A percentile compares a stretch with the other conserved stretches of the same genome.
These are phyloP conservation scores for Sinodicranocentrus sp. DNA, from an alignment of 2,888 invertebrate genomes.

Conservation along the genomic window DNA sequence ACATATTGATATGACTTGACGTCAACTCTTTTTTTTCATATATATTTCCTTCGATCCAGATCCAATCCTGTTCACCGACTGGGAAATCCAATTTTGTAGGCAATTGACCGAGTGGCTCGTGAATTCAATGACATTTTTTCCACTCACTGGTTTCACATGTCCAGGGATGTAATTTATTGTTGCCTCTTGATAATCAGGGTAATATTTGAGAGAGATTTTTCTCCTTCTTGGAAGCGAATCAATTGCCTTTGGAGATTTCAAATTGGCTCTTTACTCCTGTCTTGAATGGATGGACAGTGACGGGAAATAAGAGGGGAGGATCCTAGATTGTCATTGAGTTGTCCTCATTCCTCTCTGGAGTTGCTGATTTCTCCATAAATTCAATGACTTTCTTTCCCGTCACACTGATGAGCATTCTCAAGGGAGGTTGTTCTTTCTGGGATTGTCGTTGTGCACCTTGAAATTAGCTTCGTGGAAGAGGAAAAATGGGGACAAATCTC, in stretches of 20 bases:
- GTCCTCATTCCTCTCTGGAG: no score
- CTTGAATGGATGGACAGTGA: no score
- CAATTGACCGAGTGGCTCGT: constrained; percentile 62
- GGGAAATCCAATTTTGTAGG: constrained; percentile 13
- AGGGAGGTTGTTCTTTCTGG: constrained; percentile 46
- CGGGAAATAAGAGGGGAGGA: no score
- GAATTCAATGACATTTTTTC: background rate
- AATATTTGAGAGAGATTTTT: no score
- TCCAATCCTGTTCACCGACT: constrained; percentile 27
- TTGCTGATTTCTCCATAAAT: constrained; percentile 25
- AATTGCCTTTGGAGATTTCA: background rate
- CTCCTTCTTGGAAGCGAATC: no score
- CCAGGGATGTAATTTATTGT: no score
- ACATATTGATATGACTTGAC: background rate
- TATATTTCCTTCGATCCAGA: constrained; percentile 24
- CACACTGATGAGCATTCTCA: constrained; percentile 74
- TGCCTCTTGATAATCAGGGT: no score
- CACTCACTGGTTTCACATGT: background rate
- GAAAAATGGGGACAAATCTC: background rate
- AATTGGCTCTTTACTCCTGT: no score
- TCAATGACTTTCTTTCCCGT: background rate
- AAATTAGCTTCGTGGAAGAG: background rate
- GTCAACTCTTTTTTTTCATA: background rate
- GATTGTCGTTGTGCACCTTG: background rate
- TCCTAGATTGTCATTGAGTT: no score